Conservation (phyloP, 2,113 vertebrate species). For the Catharus bicknelli region DNA sequence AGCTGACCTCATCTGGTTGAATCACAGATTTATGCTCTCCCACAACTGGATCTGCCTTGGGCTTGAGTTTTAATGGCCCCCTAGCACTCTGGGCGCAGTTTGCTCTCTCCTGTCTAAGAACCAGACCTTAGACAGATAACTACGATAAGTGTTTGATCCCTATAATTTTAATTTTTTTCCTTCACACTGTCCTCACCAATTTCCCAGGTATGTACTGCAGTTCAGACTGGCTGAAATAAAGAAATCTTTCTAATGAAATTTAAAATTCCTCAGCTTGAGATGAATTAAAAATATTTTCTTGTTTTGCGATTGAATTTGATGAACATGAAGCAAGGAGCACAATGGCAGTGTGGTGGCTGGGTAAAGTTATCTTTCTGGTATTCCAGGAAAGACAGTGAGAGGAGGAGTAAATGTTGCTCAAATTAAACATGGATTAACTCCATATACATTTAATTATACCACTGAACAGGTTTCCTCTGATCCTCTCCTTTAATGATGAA, state of each 20-base stretch:
- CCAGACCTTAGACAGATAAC: not conserved
- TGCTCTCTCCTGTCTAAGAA: not conserved
- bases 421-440: not conserved
- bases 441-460: not conserved
- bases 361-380: not conserved
- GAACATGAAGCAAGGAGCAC: not conserved
- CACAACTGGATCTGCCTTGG: not conserved
- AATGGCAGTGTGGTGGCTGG: not conserved
- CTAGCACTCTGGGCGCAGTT: not conserved
- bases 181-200: not conserved
- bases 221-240: not conserved
- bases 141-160: fast-evolving
- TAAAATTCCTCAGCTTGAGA: not conserved
- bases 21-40: not conserved
- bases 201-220: not conserved
- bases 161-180: not conserved
- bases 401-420: not conserved
- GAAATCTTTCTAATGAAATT: not conserved
- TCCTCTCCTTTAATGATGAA: not conserved
- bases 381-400: not conserved
- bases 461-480: not conserved
- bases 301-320: not conserved
- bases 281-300: not conserved
- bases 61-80: not conserved
- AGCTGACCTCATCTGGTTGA: not conserved